A percentile compares a stretch with the other conserved stretches of the same genome.
phyloP scores from a whole-genome alignment of 1,140 invertebrate genomes.

The Pogonognathellus flavescens region DNA sequence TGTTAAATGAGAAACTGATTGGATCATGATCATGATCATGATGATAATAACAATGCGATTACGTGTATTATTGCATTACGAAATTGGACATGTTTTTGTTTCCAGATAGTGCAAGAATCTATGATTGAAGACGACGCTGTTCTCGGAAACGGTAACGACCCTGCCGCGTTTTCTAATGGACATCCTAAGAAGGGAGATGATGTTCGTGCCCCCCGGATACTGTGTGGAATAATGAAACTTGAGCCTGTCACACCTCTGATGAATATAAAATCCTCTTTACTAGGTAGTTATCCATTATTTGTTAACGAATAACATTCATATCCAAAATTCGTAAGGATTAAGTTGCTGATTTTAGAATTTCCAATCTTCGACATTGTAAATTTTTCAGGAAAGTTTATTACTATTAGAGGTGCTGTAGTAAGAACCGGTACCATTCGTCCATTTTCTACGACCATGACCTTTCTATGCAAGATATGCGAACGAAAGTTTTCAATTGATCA shows the following conservation, averaged over 20 bases:
- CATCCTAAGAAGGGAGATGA: too few species aligned
- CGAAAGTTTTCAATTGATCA: constrained; percentile 76
- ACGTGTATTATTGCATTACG: too few species aligned
- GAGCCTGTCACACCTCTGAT: constrained; percentile 78
- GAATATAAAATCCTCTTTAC: constrained; percentile 83
- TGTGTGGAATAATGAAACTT: constrained; percentile 80
- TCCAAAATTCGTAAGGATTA: not conserved
- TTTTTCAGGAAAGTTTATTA: constrained; percentile 82
- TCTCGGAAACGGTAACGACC: too few species aligned
- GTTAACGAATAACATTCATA: not conserved
- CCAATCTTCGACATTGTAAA: not conserved
- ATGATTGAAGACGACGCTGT: not conserved
- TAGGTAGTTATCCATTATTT: constrained; percentile 74
- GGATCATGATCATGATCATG: too few species aligned
- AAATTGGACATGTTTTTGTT: too few species aligned
- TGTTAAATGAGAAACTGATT: too few species aligned
- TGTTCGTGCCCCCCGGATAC: constrained; percentile 72
- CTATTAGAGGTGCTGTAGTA: constrained; percentile 88
- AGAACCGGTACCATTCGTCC: constrained; percentile 83
- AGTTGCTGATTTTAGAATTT: not conserved
- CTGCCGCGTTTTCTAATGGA: too few species aligned
- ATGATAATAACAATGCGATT: too few species aligned
- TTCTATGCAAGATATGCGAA: constrained; percentile 81
- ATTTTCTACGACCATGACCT: constrained; percentile 83
- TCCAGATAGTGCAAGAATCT: constrained; percentile 5